Conservation (phyloP, 2,888 invertebrate genomes). For the Choristoneura rosaceana region DNA sequence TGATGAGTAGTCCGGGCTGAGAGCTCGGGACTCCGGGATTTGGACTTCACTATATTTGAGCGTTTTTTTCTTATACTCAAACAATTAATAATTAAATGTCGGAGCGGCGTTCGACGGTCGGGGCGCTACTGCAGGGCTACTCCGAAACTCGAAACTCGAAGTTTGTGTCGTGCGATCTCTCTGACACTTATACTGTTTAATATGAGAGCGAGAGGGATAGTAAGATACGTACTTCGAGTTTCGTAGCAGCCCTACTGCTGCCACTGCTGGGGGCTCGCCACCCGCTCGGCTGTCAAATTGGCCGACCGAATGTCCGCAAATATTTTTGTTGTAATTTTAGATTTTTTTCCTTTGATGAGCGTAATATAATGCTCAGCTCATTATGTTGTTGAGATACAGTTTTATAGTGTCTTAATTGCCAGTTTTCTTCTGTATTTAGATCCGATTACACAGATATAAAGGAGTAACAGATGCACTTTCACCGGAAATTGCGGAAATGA, state of each 20-base stretch:
- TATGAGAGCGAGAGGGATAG: too few relatives aligned
- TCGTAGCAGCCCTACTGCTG: too few relatives aligned
- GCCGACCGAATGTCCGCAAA: not conserved
- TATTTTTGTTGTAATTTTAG: not conserved
- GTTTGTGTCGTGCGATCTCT: too few relatives aligned
- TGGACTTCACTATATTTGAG: not conserved
- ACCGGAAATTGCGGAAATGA: not conserved
- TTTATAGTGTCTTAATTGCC: not conserved
- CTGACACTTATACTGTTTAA: too few relatives aligned
- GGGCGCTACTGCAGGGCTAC: too few relatives aligned
- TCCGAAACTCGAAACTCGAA: too few relatives aligned
- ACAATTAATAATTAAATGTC: not conserved
- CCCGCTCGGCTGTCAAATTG: not conserved
- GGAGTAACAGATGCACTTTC: constrained; percentile 1
- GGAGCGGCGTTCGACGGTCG: not conserved
- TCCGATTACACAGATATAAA: not conserved
- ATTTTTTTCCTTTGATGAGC: not conserved
- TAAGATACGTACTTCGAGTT: too few relatives aligned
- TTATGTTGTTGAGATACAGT: not conserved
- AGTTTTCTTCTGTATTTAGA: not conserved
- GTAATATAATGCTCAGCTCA: not conserved
- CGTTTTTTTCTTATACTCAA: constrained; percentile 7
- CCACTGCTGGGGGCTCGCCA: too few relatives aligned
- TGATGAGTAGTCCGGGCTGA: not conserved
- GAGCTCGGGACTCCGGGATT: not conserved